Conservation (phyloP, 2,888 invertebrate species). For the Ichneumoninae sp. region DNA sequence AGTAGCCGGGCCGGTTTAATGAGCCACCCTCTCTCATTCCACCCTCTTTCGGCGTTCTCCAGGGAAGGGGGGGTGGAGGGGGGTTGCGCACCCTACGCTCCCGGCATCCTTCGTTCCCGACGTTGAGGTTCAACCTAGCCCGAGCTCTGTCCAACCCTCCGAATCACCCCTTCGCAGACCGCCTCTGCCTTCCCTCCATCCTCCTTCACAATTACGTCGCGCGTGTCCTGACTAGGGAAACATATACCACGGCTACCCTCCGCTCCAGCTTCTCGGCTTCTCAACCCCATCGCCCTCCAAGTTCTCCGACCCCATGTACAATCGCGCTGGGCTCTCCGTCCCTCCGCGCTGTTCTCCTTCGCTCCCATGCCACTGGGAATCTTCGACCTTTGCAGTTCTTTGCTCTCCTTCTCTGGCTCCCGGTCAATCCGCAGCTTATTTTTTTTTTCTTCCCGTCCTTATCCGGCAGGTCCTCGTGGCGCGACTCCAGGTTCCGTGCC, state of each 20-base stretch:
- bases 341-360: constrained; percentile 31
- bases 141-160: constrained; percentile 60
- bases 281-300: constrained; percentile 50
- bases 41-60: constrained; percentile 28
- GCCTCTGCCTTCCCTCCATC: constrained; percentile 59
- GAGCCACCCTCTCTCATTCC: constrained; percentile 69
- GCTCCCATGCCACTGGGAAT: constrained; percentile 39
- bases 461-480: constrained; percentile 39
- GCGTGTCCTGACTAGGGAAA: constrained; percentile 83
- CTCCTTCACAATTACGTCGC: constrained; percentile 83
- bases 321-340: constrained; percentile 44
- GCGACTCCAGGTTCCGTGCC: constrained; percentile 74
- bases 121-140: constrained; percentile 66
- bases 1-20: constrained; percentile 77
- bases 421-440: constrained; percentile 28
- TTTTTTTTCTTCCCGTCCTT: constrained; percentile 27
- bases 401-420: constrained; percentile 34
- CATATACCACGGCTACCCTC: constrained; percentile 76
- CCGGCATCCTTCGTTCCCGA: constrained; percentile 57
- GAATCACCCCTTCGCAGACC: constrained; percentile 40
- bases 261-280: constrained; percentile 42
- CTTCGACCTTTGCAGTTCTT: constrained; percentile 53
- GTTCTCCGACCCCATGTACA: constrained; percentile 61
- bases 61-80: background rate
- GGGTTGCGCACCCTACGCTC: constrained; percentile 49